These are phyloP conservation scores for Philonicus albiceps DNA, from an alignment of 2,888 invertebrate genomes.

Conservation along the genomic window DNA sequence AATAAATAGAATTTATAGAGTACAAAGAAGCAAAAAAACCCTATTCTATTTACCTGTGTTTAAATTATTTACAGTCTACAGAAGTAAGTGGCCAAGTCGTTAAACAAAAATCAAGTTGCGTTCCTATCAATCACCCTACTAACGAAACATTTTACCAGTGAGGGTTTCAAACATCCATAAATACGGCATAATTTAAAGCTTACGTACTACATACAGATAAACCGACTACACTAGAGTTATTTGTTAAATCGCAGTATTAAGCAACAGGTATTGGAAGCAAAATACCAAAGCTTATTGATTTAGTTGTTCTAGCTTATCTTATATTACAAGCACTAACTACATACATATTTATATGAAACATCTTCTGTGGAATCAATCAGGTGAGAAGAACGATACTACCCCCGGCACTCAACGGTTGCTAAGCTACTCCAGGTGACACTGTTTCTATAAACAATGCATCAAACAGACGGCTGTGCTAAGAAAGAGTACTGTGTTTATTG, in stretches of 20 bases:
- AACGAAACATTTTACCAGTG: too few relatives aligned
- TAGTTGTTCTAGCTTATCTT: background rate
- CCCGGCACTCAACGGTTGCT: conserved; percentile 11
- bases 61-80: too few relatives aligned
- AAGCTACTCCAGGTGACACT: conserved; percentile 7
- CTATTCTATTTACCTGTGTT: too few relatives aligned
- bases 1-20: too few relatives aligned
- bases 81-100: too few relatives aligned
- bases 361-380: background rate
- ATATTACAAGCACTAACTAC: background rate
- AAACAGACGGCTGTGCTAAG: conserved; percentile 30
- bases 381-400: background rate
- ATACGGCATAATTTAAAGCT: too few relatives aligned
- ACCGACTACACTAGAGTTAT: background rate
- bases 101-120: too few relatives aligned
- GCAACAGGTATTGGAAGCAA: background rate
- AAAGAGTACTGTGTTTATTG: background rate
- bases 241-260: background rate
- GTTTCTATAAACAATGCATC: conserved; percentile 37
- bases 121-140: too few relatives aligned
- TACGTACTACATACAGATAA: background rate
- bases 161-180: too few relatives aligned
- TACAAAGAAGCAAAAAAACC: too few relatives aligned
- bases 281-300: background rate
- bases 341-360: background rate